Evolutionary conservation across 2,888 invertebrate genomes (phyloP), one percentile per base, ranked within the genome.

Genomic region (Lydus trimaculatus): DNA sequence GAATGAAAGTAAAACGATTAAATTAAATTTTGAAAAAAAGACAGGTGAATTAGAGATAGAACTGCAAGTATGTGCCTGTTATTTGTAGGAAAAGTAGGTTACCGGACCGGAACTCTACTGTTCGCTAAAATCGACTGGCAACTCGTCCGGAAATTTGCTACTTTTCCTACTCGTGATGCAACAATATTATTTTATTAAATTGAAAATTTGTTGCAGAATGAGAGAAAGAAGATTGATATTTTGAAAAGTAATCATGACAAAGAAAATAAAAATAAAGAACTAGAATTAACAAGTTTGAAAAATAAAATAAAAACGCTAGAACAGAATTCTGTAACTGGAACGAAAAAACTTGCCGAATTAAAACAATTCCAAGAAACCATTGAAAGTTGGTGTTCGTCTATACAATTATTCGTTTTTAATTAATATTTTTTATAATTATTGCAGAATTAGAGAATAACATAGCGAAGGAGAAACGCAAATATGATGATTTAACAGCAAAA

Each of bases 401-500:
- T 43, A 36, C 25, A 60, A 33, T 48, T 62, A 20, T 25, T 17
- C n/a, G n/a, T n/a, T 63, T 39, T 28, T 17, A 31, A 39, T 0
- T 36, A 36, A 36, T 36, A 13, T 15, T n/a, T 64, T 63, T 70
- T 43, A 65, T 70, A 17, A 61, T 71, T 4, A 28, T 88, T 84
- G 79, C 86, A 90, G 93, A 90, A 77, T 82, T 94, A 66, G 92
- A 94, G 82, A 87, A 88, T 76, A 89, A 91, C 33, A 81, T 94
- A 48, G 87, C 88, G 23, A 88, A 87, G 61, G 92, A 92, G 81
- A 90, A 89, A 72, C 91, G 91, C 73, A 92, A 94, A 74, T 93
- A 92, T 81, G 92, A 93, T 61, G 94, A 94, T 76, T 86, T 96
- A 64, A 94, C 93, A 33, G 88, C 90, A 20, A 94, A 94, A 83